phyloP scores from a whole-genome alignment of 2,797 vertebrate species.

The Labeo calbasu region DNA sequence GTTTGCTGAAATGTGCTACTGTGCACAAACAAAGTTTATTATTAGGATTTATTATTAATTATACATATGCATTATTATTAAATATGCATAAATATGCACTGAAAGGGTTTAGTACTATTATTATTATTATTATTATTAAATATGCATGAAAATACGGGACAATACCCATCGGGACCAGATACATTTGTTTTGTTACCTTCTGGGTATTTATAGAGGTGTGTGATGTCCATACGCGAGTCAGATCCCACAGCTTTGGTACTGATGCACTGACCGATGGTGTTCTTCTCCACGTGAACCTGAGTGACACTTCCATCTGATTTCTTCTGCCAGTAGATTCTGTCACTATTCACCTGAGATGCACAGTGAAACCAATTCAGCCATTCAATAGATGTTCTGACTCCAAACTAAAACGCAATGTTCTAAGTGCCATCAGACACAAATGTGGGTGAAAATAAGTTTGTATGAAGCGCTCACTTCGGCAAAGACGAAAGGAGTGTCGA shows the following conservation, averaged over 20 bases:
- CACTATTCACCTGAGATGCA: conserved; percentile 88
- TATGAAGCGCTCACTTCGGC: conserved; percentile 72
- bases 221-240: conserved; percentile 79
- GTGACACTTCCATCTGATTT: conserved; percentile 66
- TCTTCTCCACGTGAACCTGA: conserved; percentile 63
- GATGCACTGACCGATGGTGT: conserved; percentile 78
- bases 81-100: background rate
- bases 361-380: background rate
- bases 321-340: conserved; percentile 81
- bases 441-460: conserved; percentile 60
- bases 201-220: conserved; percentile 82
- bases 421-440: background rate
- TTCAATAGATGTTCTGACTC: background rate
- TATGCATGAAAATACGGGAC: background rate
- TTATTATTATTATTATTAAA: background rate
- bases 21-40: background rate
- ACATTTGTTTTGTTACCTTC: conserved; percentile 76
- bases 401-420: background rate
- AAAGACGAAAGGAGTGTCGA: conserved; percentile 82
- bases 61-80: background rate
- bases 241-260: conserved; percentile 86
- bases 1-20: background rate
- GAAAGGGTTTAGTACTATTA: too few species aligned
- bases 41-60: background rate
- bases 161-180: background rate